phyloP scores from a whole-genome alignment of 2,113 vertebrate species.

The Channa argus region DNA sequence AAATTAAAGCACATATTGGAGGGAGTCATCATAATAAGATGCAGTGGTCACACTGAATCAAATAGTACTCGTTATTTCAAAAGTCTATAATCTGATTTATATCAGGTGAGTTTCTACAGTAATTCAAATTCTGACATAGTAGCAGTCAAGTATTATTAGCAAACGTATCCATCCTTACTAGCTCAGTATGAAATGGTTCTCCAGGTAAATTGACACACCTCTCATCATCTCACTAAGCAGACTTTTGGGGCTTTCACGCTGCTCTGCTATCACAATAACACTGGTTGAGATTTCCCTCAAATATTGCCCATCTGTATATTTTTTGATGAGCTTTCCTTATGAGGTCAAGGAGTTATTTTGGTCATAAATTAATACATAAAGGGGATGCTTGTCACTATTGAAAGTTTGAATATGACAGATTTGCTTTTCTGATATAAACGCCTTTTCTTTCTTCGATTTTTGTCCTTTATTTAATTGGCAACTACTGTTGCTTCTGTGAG shows the following conservation, averaged over 20 bases:
- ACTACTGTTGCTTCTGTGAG: constrained; percentile 81
- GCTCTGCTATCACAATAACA: background rate
- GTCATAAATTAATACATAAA: background rate
- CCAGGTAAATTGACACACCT: constrained; percentile 11
- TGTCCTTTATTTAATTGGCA: constrained; percentile 90
- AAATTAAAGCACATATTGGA: too few relatives aligned
- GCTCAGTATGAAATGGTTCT: constrained; percentile 2
- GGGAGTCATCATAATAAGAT: too few relatives aligned
- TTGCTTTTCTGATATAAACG: constrained; percentile 46
- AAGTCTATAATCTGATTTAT: background rate
- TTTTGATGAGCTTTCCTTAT: constrained; percentile 18
- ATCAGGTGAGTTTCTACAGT: background rate
- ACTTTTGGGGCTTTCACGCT: constrained; percentile 15
- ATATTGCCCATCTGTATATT: background rate
- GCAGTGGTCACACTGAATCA: too few relatives aligned
- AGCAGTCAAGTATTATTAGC: constrained; percentile 4
- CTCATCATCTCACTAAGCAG: constrained; percentile 10
- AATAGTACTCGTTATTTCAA: too few relatives aligned
- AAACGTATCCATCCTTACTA: constrained; percentile 4
- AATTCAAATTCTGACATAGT: constrained; percentile 16
- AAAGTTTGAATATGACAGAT: constrained; percentile 9
- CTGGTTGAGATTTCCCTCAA: background rate
- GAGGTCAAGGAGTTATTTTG: constrained; percentile 2
- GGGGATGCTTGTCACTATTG: constrained; percentile 1
- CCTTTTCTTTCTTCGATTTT: constrained; percentile 74